phyloP scores from a whole-genome alignment of 2,888 invertebrate species.

The Drosophila infuscata region DNA sequence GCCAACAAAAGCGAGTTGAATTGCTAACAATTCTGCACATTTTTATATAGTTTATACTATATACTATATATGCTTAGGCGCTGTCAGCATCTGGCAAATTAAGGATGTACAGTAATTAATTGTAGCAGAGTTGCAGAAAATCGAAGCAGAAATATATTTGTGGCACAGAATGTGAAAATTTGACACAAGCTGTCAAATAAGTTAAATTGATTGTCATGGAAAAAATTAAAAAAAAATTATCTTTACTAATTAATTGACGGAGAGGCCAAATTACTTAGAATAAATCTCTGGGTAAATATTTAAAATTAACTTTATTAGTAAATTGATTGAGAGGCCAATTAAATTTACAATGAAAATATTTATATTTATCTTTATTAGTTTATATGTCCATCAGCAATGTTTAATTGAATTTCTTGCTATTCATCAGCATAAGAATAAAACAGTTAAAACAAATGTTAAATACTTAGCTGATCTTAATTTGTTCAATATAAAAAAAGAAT shows the following conservation, averaged over 20 bases:
- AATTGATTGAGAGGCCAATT: background rate
- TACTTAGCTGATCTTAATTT: background rate
- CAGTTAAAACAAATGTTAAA: background rate
- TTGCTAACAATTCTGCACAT: constrained; percentile 17
- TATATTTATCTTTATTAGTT: background rate
- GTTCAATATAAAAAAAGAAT: background rate
- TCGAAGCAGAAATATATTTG: background rate
- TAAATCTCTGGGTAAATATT: background rate
- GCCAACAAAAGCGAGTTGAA: constrained; percentile 17
- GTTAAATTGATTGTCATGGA: background rate
- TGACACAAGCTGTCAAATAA: background rate
- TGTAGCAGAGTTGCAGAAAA: background rate
- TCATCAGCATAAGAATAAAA: background rate
- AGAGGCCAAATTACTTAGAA: background rate
- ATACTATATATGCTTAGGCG: background rate
- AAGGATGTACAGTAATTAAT: constrained; percentile 10
- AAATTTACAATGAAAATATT: background rate
- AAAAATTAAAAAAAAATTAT: background rate
- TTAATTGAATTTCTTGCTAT: background rate
- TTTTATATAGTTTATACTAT: constrained; percentile 1
- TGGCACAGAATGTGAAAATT: background rate
- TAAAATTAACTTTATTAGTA: background rate
- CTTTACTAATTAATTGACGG: background rate
- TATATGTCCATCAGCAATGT: background rate
- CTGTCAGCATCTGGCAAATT: constrained; percentile 2